A percentile compares a stretch with the other conserved stretches of the same genome.
These are phyloP conservation scores for Gymnobelideus leadbeateri DNA, from an alignment of 2,113 vertebrate species.

Conservation along the genomic window DNA sequence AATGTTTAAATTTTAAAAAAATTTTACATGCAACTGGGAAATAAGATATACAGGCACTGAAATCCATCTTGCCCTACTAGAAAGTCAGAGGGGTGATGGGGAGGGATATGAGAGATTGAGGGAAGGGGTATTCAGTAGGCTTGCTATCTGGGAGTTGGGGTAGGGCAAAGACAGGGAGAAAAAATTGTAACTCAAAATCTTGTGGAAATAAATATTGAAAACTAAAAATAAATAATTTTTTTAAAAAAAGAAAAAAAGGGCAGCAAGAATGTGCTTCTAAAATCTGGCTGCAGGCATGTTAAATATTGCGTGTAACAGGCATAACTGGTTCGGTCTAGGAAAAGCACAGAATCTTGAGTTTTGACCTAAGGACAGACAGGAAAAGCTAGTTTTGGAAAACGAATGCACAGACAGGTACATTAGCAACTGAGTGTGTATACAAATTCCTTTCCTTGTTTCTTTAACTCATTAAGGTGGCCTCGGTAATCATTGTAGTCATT, in stretches of 20 bases:
- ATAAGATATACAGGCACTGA: too few species aligned
- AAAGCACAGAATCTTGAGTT: constrained; percentile 49
- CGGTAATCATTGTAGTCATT: not conserved
- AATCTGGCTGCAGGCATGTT: not conserved
- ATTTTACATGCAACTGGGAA: too few species aligned
- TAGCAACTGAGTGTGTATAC: not conserved
- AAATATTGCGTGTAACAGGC: constrained; percentile 47
- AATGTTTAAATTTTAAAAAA: too few species aligned
- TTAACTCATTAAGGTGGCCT: not conserved
- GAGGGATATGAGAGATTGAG: too few species aligned
- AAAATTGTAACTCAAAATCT: too few species aligned
- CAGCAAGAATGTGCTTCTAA: constrained; percentile 26
- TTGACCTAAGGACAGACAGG: constrained; percentile 55
- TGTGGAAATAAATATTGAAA: too few species aligned
- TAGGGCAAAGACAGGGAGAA: too few species aligned
- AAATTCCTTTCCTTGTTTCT: not conserved
- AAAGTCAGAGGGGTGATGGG: too few species aligned
- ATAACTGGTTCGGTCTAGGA: constrained; percentile 68
- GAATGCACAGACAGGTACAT: not conserved
- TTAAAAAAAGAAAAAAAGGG: not conserved
- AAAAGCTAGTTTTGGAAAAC: constrained; percentile 41
- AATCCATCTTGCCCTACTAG: too few species aligned
- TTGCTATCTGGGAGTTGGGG: too few species aligned
- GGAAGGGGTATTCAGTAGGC: too few species aligned
- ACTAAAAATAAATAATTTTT: too few species aligned